These are phyloP conservation scores for Drosophila guanche DNA, from an alignment of 1,140 invertebrate genomes.

Conservation along the genomic window DNA sequence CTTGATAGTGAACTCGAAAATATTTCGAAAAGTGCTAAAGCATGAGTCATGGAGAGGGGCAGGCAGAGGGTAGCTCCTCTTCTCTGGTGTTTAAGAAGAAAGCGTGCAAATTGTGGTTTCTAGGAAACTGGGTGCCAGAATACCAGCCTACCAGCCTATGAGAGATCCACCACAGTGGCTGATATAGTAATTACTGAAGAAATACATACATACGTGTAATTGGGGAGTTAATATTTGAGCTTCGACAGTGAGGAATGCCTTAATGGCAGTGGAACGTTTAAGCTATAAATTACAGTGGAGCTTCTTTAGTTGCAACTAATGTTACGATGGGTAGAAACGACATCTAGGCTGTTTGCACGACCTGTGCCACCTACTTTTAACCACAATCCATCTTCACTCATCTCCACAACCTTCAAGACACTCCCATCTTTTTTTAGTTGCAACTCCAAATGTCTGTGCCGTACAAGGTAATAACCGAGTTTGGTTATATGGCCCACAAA, in stretches of 20 bases:
- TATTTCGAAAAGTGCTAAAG: constrained; percentile 72
- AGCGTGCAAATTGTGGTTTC: constrained; percentile 72
- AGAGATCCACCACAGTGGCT: constrained; percentile 1
- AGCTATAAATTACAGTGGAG: too few species aligned
- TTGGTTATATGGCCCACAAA: background rate
- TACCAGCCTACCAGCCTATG: constrained; percentile 7
- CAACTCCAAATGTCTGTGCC: constrained; percentile 5
- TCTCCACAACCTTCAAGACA: too few species aligned
- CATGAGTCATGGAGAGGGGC: constrained; percentile 19
- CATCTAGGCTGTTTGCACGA: too few species aligned
- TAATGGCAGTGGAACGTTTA: too few species aligned
- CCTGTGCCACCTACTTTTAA: too few species aligned
- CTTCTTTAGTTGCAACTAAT: too few species aligned
- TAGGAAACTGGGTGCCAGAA: constrained; percentile 39
- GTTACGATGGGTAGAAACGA: too few species aligned
- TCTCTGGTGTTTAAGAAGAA: constrained; percentile 64
- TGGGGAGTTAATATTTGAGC: constrained; percentile 1
- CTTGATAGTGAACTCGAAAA: constrained; percentile 74
- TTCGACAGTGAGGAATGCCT: background rate
- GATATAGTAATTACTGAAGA: constrained; percentile 29
- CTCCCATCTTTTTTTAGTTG: background rate
- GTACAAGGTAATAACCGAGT: background rate
- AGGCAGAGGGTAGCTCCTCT: constrained; percentile 5
- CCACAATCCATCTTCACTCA: too few species aligned
- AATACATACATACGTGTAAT: background rate